phyloP scores from a whole-genome alignment of 2,113 vertebrate genomes.

The Junco hyemalis region DNA sequence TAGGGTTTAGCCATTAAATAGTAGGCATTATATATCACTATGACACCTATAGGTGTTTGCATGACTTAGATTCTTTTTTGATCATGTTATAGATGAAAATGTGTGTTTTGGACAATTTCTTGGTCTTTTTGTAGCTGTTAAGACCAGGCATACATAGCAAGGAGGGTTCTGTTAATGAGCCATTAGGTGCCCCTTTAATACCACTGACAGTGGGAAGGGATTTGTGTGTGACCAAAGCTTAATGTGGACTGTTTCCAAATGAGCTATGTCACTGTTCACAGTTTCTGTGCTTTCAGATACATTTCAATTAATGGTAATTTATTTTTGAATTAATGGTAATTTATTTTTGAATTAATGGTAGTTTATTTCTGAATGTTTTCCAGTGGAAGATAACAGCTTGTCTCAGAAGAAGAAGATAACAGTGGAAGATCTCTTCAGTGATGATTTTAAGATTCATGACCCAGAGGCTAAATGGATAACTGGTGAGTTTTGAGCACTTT shows the following conservation, averaged over 20 bases:
- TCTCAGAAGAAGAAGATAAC: constrained; percentile 91
- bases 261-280: neutral
- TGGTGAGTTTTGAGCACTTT: constrained; percentile 73
- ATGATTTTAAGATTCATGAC: constrained; percentile 89
- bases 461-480: constrained; percentile 92
- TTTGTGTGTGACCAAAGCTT: neutral
- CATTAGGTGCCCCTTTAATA: neutral
- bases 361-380: neutral
- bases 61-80: neutral
- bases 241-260: neutral
- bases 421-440: constrained; percentile 88
- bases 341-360: neutral
- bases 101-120: neutral
- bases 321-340: neutral
- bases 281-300: neutral
- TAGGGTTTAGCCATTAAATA: neutral
- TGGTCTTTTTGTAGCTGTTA: neutral
- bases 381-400: constrained; percentile 91
- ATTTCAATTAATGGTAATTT: neutral
- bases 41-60: neutral
- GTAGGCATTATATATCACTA: neutral
- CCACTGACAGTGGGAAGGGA: neutral
- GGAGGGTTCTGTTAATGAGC: neutral
- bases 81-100: neutral
- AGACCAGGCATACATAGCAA: neutral